phyloP scores from a whole-genome alignment of 2,113 vertebrate species.

The Cisticola juncidis region DNA sequence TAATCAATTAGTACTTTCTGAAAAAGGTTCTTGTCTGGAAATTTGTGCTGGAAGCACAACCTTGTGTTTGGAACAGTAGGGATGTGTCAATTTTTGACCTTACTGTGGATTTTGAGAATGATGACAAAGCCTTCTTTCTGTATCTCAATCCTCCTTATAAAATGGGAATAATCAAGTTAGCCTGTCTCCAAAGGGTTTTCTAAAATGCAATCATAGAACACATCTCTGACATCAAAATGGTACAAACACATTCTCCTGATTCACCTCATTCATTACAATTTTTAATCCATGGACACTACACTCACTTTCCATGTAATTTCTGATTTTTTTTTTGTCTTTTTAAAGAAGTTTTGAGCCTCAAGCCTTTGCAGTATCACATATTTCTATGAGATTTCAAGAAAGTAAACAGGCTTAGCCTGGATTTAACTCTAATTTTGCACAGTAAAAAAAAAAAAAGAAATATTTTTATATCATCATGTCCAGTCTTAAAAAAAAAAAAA shows the following conservation, averaged over 20 bases:
- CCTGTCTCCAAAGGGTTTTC: background rate
- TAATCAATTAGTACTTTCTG: background rate
- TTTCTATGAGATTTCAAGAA: background rate
- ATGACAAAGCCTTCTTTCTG: background rate
- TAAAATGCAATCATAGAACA: background rate
- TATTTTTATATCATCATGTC: background rate
- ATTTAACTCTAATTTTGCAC: background rate
- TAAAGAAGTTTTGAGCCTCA: background rate
- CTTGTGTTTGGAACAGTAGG: background rate
- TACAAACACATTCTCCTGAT: background rate
- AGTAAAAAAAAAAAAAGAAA: background rate
- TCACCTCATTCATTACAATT: background rate
- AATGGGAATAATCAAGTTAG: background rate
- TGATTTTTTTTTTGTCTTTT: background rate
- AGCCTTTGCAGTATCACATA: background rate
- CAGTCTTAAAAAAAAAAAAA: too few species aligned
- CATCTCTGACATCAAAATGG: rapidly evolving
- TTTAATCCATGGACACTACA: background rate
- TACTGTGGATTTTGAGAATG: background rate
- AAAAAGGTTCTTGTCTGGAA: background rate
- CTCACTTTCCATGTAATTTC: background rate
- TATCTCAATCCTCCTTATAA: background rate
- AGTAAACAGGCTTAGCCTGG: background rate
- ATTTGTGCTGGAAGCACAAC: background rate
- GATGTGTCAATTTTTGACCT: background rate